phyloP scores from a whole-genome alignment of 1,140 invertebrate species.

The Geopemphigus sp. region DNA sequence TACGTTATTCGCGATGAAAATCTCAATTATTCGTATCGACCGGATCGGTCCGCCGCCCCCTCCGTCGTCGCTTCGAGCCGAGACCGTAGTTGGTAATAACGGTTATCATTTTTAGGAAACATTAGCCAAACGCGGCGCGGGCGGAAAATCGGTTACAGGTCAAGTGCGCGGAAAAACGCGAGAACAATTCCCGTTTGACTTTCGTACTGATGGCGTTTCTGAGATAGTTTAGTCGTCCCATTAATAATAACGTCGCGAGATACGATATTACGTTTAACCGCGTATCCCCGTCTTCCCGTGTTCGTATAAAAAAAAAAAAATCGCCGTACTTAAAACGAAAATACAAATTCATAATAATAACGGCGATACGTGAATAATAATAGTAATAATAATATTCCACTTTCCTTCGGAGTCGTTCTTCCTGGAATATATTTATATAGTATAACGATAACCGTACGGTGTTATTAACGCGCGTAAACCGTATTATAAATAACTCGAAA shows the following conservation, averaged over 20 bases:
- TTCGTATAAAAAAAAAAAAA: neutral
- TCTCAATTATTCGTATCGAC: too few relatives aligned
- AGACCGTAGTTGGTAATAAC: too few relatives aligned
- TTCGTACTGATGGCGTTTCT: neutral
- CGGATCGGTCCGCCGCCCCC: too few relatives aligned
- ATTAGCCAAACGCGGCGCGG: neutral
- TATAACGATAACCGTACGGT: neutral
- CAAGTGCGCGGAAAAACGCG: neutral
- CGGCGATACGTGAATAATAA: neutral
- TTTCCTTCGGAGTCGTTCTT: neutral
- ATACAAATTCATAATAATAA: neutral
- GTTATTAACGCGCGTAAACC: neutral
- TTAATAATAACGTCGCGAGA: neutral
- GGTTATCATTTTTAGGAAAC: neutral
- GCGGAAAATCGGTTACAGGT: neutral
- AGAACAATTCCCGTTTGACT: neutral
- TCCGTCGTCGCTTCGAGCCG: too few relatives aligned
- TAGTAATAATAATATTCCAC: neutral
- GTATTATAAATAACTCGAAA: neutral
- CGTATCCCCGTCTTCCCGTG: neutral
- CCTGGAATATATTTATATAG: neutral
- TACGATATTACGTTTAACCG: neutral
- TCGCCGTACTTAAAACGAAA: neutral
- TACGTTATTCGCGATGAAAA: too few relatives aligned
- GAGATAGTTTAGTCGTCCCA: slow-evolving; percentile 6